These are phyloP conservation scores for Malurus alboscapulatus DNA, from an alignment of 2,113 vertebrate species.

Conservation along the genomic window DNA sequence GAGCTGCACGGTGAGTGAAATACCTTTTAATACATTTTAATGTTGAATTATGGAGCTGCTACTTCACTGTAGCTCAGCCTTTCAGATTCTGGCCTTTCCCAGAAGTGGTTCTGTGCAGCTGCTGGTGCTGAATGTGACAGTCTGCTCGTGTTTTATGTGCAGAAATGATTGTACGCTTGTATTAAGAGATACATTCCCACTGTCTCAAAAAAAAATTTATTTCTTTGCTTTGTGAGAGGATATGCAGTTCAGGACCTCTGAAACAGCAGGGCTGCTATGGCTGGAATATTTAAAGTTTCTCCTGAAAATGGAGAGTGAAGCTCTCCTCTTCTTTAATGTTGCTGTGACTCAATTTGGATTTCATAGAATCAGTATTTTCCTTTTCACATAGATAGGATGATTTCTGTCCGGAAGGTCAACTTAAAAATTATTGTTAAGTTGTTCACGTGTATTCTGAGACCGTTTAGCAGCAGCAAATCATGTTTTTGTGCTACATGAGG, in stretches of 20 bases:
- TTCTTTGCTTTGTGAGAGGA: background rate
- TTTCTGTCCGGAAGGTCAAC: background rate
- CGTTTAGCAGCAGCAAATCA: accelerated
- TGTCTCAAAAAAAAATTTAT: background rate
- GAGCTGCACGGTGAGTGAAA: accelerated
- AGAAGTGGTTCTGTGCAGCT: background rate
- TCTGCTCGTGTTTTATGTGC: accelerated
- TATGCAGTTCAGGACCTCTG: background rate
- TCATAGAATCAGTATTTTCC: background rate
- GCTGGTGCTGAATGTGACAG: background rate
- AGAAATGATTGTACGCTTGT: background rate
- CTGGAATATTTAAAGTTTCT: background rate
- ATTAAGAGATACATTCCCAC: background rate
- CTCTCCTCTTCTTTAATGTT: background rate
- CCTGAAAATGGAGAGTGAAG: background rate
- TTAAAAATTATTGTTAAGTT: background rate
- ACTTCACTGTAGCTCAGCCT: background rate
- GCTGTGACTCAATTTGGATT: background rate
- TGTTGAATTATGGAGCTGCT: background rate
- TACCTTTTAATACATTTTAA: no score
- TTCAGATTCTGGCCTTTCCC: background rate
- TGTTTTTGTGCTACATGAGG: background rate
- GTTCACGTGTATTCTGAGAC: background rate
- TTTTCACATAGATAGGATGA: accelerated
- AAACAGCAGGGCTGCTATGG: background rate